Evolutionary conservation across 2,888 invertebrate species (phyloP), one percentile per base, ranked within the genome.

Genomic region (Mayetiola destructor): DNA sequence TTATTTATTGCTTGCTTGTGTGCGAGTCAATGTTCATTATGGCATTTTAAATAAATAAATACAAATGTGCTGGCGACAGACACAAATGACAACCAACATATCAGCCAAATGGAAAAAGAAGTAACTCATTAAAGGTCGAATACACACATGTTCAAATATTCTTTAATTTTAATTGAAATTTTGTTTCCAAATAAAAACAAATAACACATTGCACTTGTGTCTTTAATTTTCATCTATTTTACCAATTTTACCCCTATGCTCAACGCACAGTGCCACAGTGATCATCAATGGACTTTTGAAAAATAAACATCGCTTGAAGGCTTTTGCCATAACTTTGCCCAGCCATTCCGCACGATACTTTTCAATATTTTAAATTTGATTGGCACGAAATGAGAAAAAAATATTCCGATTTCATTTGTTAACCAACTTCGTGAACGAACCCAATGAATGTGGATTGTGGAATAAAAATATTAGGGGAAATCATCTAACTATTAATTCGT

Each of bases 141-240:
- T n/a, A n/a, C n/a, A 48, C 48, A 48, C 48, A 48, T 48, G 48
- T 48, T 48, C 48, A 48, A 48, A 48, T 48, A 48, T 48, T 48
- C 48, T 48, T 48, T 16, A 48, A 48, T 48, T 48, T 48, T 48
- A 48, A 48, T 48, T 48, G 48, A 48, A 48, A 48, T 48, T 48
- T 48, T 48, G 48, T 48, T 48, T 23, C 48, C 48, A 48, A 48
- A 48, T 48, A 48, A 48, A 48, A 48, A 48, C 48, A 48, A 48
- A n/a, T n/a, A n/a, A 48, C 48, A 14, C 23, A 27, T n/a, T 48
- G 48, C 48, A 48, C 9, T 48, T 10, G 9, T 39, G 18, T 18
- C 6, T 18, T 20, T 39, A 3, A 18, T 16, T 39, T 39, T 32
- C 32, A 32, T 32, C 6, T 39, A 5, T 42, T 20, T n/a, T 39